Percentiles rank a stretch among this genome's conserved stretches.
These are phyloP conservation scores for Catharus fuscescens DNA, from an alignment of 2,113 vertebrate species.

Conservation along the genomic window DNA sequence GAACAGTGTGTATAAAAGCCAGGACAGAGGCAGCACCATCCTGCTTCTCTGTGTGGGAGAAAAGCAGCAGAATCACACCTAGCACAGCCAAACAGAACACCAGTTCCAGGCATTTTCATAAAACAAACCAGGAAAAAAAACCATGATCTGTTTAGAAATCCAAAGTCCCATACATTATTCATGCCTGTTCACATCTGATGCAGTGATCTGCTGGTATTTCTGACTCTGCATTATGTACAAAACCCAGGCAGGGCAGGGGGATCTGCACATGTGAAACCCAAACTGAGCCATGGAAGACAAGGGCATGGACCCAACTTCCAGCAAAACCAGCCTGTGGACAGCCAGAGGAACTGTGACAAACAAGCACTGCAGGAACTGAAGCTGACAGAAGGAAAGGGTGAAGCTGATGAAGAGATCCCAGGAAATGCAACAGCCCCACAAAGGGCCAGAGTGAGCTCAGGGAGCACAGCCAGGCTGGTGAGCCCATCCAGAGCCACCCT, in stretches of 20 bases:
- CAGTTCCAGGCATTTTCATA: background rate
- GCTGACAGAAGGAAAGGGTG: background rate
- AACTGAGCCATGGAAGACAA: background rate
- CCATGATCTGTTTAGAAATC: background rate
- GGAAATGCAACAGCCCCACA: background rate
- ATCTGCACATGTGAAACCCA: background rate
- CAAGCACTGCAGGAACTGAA: background rate
- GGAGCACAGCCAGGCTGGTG: background rate
- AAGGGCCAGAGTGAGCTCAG: background rate
- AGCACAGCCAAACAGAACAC: background rate
- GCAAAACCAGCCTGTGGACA: background rate
- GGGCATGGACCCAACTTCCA: accelerated
- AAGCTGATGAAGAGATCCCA: background rate
- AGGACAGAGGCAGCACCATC: background rate
- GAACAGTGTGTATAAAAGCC: background rate
- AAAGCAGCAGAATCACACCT: background rate
- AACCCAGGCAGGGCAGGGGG: background rate
- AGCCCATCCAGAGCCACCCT: background rate
- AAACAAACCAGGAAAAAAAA: background rate
- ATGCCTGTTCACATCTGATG: background rate
- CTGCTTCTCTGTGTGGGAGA: background rate
- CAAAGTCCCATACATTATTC: background rate
- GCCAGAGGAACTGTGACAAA: background rate
- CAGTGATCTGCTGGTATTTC: background rate
- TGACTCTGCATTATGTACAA: background rate